Evolutionary conservation across 1,140 invertebrate species (phyloP), one percentile per base, ranked within the genome.

Genomic region (Sitophilus oryzae): DNA sequence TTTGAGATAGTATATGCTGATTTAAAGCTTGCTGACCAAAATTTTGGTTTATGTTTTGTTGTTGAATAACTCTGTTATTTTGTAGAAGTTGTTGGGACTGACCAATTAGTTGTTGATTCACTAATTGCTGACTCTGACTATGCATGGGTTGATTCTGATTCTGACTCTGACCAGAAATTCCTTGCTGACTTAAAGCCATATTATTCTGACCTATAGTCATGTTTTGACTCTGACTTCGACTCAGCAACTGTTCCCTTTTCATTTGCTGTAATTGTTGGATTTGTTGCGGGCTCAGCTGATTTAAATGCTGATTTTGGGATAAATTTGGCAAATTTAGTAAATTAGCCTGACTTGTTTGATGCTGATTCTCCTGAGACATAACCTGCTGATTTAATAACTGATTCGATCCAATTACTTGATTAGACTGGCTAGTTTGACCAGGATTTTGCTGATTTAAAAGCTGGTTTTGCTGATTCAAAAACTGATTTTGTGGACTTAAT

Each of bases 401-500:
- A 52, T 19, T 49, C 53, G 43, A 66, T 56, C 57, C 65, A 41
- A 4, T 62, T 55, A 25, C 30, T 22, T 14, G 38, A 14, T 20
- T 19, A 30, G 16, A 15, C n/a, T n/a, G n/a, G n/a, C n/a, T n/a
- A n/a, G n/a, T n/a, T n/a, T n/a, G n/a, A n/a, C n/a, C n/a, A n/a
- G n/a, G n/a, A 16, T 14, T 57, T 15, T 43, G 48, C 14, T 30
- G 44, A 35, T 46, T 46, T 20, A 46, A 1, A 11, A 22, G n/a
- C 60, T 63, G 63, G 38, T 49, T 42, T 54, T 51, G 69, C 58
- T 60, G 67, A 44, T 6, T 61, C 56, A 20, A 64, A 25, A 67
- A 57, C 10, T 70, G 69, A 1, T 69, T 67, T 30, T 66, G 68
- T 56, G 70, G 38, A 35, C 20, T 40, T n/a, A 53, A 64, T 36